Evolutionary conservation across 2,888 invertebrate species (phyloP).

Genomic region (Dicranocentrus wangi): DNA sequence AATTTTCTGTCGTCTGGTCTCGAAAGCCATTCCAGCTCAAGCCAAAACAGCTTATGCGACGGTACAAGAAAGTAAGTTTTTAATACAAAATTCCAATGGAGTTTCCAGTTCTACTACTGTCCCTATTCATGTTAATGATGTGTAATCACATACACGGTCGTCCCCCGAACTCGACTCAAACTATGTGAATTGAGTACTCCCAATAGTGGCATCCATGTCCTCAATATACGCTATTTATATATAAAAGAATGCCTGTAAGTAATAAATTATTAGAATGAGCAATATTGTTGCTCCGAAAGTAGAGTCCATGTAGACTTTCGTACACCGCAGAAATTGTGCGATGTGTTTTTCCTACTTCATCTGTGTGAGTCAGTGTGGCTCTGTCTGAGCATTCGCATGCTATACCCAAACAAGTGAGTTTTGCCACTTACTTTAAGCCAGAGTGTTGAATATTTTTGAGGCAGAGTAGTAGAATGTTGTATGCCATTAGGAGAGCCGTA

Average conservation of each 20-base stretch:
- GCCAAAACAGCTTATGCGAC: conserved; percentile 72
- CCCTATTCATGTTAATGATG: too few relatives aligned
- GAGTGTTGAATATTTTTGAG: too few relatives aligned
- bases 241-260: conserved; percentile 42
- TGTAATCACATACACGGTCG: too few relatives aligned
- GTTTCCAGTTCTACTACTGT: too few relatives aligned
- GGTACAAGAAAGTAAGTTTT: conserved; percentile 68
- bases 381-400: too few relatives aligned
- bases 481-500: not conserved
- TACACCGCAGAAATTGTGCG: conserved; percentile 53
- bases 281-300: conserved; percentile 24
- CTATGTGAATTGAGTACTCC: too few relatives aligned
- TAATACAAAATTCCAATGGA: not conserved
- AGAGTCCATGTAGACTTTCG: not conserved
- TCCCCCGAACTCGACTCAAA: too few relatives aligned
- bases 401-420: too few relatives aligned
- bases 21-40: conserved; percentile 73
- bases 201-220: too few relatives aligned
- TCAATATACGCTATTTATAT: conserved; percentile 2
- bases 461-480: conserved; percentile 3
- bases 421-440: too few relatives aligned
- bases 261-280: conserved; percentile 50
- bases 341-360: conserved; percentile 37
- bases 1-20: conserved; percentile 71
- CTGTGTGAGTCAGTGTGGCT: not conserved